Evolutionary conservation across 2,113 vertebrate species (phyloP), one percentile per base, ranked within the genome.

Genomic region (Martes martes): DNA sequence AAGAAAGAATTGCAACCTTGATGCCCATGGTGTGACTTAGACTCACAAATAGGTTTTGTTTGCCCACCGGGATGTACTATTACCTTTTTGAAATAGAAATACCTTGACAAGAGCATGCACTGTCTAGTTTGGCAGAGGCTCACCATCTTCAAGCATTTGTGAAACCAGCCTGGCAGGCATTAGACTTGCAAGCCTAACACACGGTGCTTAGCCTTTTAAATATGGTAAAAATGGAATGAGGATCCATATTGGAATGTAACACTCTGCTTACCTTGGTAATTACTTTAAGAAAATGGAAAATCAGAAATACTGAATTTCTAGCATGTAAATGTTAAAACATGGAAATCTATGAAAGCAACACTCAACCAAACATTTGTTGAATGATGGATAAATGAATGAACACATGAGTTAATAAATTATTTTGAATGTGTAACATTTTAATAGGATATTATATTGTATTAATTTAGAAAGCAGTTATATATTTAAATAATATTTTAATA

Each of bases 401-500:
- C 63, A 89, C 4, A 36, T 15, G 13, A 67, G 39, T 69, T 33
- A 76, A 80, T 71, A 90, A 52, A 67, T 84, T 81, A 93, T 94
- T 89, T 79, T 82, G 39, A 96, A 92, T 39, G 26, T 4, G 8
- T 78, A 84, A 26, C 2, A 95, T 90, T 65, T 92, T 85, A 91
- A 83, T 89, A 67, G 31, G 14, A 45, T 86, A 42, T 73, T 47
- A 47, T 63, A 50, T 74, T 69, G 92, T 92, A 47, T 71, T 84
- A 28, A 76, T 65, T 18, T 73, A 90, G 59, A 84, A 90, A 94
- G 28, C 90, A 96, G 6, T 2, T 16, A 55, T 11, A 4, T 90
- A 71, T 95, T 84, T 91, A 78, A 95, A 71, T 74, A 57, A 47
- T 95, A 67, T 88, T 90, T 81, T 96, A 61, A 59, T 93, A 85